Evolutionary conservation across 2,888 invertebrate species (phyloP), one percentile per base, ranked within the genome.

Genomic region (Hirtodrosophila trivittata): DNA sequence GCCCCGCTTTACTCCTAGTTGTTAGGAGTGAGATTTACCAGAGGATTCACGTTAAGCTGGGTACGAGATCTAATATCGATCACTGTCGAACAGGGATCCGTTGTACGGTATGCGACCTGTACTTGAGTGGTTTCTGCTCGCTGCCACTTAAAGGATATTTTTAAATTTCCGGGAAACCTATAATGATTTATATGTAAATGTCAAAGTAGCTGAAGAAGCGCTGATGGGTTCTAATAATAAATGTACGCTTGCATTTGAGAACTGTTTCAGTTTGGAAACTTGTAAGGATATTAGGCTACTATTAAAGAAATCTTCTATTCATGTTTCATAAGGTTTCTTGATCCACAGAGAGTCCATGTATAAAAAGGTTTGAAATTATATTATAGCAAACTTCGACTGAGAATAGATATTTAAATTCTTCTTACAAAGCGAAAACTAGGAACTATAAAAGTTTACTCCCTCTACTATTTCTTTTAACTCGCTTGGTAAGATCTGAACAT

Each of bases 121-220:
- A 41, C 56, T 73, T 73, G 50, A 62, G 46, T 50, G 56, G 56
- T 46, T 70, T 66, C 66, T 3, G 18, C 13, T 14, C 3, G 18
- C 6, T 6, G 33, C 6, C 28, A 57, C 49, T 54, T 50, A 2
- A 32, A 30, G 33, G 3, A 32, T 35, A 55, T 45, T 49, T 45
- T 12, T 0, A 28, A 26, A 38, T 25, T 66, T 54, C 52, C 5
- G 12, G 33, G 42, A 70, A 73, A 28, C 12, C n/a, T 16, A 16
- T 28, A 37, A 51, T 33, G 6, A 43, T 33, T 62, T 41, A 45
- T 16, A 45, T 58, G 52, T 50, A 51, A 51, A 43, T 30, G 30
- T 35, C 35, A 49, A 47, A 38, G 25, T 8, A 35, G 12, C n/a
- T 25, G 13, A 25, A 62, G 25, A 18, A 33, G 32, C 37, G 8